Conservation (phyloP, 2,797 vertebrate species). For the Paratrypauchen microcephalus region DNA sequence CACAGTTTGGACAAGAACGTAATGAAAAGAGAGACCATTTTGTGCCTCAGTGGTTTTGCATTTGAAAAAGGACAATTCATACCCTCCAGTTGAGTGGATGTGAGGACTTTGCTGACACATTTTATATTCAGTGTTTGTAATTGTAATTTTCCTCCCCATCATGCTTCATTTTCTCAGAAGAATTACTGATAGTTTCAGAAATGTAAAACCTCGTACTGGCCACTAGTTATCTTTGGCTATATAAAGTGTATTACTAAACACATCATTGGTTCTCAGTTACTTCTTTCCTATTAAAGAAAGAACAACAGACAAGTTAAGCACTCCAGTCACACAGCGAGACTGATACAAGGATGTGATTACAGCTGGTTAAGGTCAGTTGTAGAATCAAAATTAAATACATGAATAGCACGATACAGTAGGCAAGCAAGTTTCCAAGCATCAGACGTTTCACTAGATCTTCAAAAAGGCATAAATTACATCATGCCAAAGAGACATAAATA, state of each 20-base stretch:
- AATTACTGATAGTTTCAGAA: not conserved
- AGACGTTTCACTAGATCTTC: not conserved
- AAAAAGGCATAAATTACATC: not conserved
- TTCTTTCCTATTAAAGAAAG: not conserved
- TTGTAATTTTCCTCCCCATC: not conserved
- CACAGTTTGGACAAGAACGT: conserved; percentile 26
- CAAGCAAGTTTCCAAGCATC: not conserved
- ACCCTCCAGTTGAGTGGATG: not conserved
- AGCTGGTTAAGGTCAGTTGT: not conserved
- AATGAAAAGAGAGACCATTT: conserved; percentile 21
- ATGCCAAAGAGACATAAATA: not conserved
- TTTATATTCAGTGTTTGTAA: not conserved
- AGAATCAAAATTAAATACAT: not conserved
- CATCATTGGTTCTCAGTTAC: not conserved
- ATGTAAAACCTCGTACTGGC: not conserved
- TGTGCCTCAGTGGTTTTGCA: conserved; percentile 13
- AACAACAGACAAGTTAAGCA: not conserved
- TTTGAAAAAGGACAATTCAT: conserved; percentile 8
- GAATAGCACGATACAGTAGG: not conserved
- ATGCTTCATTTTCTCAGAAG: not conserved
- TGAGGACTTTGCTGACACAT: not conserved
- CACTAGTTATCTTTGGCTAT: not conserved
- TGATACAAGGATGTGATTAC: not conserved
- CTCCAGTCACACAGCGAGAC: not conserved
- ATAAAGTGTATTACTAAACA: not conserved